Base-by-base conservation (phyloP, 2,888 invertebrate genomes). In the Steromphala cineraria region DNA sequence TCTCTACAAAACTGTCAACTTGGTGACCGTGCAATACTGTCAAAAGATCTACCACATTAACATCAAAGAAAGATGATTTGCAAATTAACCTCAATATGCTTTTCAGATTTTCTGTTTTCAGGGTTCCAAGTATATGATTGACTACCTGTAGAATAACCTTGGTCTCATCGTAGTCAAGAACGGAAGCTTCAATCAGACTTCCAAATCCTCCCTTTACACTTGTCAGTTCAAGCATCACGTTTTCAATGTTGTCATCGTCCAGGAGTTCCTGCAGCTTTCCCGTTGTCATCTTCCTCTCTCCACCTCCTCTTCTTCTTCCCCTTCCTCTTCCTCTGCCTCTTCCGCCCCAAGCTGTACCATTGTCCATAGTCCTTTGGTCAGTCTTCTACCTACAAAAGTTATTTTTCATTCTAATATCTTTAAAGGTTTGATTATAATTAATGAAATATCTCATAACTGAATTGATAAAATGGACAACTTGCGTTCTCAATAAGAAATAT, bases 21-120 rank as follows among this genome's bases (percentile, higher is more conserved):
- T 21, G 8, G 0, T 10, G 36, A 7, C 55, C 46, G 21, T 21
- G 62, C 0, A 21, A 28, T 62, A 28, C 53, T 13, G 10, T 46
- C 8, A 75, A 53, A 40, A 81, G 21, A 19, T n/a, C 13, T 15
- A 19, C 19, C 15, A 84, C 75, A 15, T 82, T 80, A 0, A 17
- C 53, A n/a, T 81, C 81, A 76, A 84, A 55, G 40, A 84, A 84
- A 4, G 62, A 67, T 8, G 80, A 79, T 3, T n/a, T 78, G 75
- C 81, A 82, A 21, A 84, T 46, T 5, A 40, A 17, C 8, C 78
- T 75, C 46, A 82, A 21, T 24, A 81, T 40, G 19, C 76, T 80
- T 21, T 71, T 62, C 10, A 84, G 80, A 7, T 77, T 67, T n/a
- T n/a, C 53, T 0, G 5, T 80, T n/a, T 17, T 1, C 5, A 17